Conservation (phyloP, 2,888 invertebrate genomes). For the Bellardia pandia region DNA sequence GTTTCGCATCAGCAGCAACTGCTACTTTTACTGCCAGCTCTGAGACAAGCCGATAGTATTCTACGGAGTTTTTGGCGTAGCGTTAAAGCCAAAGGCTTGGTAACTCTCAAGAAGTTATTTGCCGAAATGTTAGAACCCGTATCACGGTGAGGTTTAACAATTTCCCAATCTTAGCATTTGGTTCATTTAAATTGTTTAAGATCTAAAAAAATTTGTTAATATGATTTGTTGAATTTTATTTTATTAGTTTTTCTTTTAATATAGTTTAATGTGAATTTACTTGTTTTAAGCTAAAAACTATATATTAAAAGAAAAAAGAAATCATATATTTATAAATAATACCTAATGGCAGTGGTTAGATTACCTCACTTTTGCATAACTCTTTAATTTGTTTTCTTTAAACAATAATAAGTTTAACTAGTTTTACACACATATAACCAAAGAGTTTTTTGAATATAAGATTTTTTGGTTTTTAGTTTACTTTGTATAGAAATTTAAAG, state of each 20-base stretch:
- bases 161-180: conserved; percentile 69
- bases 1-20: conserved; percentile 92
- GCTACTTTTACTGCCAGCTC: conserved; percentile 93
- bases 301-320: background rate
- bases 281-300: conserved; percentile 32
- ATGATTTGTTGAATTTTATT: conserved; percentile 51
- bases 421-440: conserved; percentile 57
- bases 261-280: conserved; percentile 47
- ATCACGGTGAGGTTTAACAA: conserved; percentile 78
- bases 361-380: conserved; percentile 67
- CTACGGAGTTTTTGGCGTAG: conserved; percentile 95
- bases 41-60: conserved; percentile 95
- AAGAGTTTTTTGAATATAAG: conserved; percentile 55
- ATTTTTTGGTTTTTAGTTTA: conserved; percentile 55
- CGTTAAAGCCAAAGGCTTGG: conserved; percentile 94
- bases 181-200: conserved; percentile 51
- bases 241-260: conserved; percentile 11
- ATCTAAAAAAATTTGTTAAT: conserved; percentile 31
- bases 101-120: conserved; percentile 98
- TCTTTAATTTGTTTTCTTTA: conserved; percentile 51
- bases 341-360: conserved; percentile 64
- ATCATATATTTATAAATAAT: background rate
- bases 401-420: conserved; percentile 48
- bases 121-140: conserved; percentile 95
- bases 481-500: conserved; percentile 38